Percentiles rank a stretch among this genome's conserved stretches.
These are phyloP conservation scores for Trisateles emortualis DNA, from an alignment of 2,888 invertebrate species.

Conservation along the genomic window DNA sequence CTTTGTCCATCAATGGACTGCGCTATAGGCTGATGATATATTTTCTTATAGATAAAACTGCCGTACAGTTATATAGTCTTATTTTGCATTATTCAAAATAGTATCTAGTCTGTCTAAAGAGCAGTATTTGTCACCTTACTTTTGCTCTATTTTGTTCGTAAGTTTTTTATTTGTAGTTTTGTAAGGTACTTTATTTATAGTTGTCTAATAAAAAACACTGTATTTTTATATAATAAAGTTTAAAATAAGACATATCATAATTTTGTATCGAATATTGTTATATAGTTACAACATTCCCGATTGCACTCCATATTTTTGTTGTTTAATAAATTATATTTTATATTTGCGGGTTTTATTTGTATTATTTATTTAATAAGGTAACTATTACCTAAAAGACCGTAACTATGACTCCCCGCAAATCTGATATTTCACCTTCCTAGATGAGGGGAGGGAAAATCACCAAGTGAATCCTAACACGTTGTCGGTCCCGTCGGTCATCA, in stretches of 20 bases:
- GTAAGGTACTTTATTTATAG: constrained; percentile 38
- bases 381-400: too few relatives aligned
- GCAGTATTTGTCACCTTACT: not conserved
- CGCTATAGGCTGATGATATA: too few relatives aligned
- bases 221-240: constrained; percentile 28
- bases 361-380: not conserved
- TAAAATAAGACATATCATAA: constrained; percentile 36
- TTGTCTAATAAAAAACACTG: constrained; percentile 23
- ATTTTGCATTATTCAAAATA: too few relatives aligned
- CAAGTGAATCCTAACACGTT: too few relatives aligned
- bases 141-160: constrained; percentile 4
- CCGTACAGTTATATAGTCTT: not conserved
- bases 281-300: constrained; percentile 48
- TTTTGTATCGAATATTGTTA: constrained; percentile 47
- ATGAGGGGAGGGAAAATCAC: too few relatives aligned
- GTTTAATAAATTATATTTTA: constrained; percentile 49
- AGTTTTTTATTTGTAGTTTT: constrained; percentile 31
- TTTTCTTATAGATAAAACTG: too few relatives aligned
- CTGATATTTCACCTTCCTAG: too few relatives aligned
- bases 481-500: too few relatives aligned
- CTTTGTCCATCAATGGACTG: too few relatives aligned
- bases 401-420: too few relatives aligned
- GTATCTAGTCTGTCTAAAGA: not conserved
- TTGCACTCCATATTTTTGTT: constrained; percentile 48
- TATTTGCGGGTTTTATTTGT: constrained; percentile 7